Conservation (phyloP, 1,140 invertebrate genomes). For the Eulimnadia texana region DNA sequence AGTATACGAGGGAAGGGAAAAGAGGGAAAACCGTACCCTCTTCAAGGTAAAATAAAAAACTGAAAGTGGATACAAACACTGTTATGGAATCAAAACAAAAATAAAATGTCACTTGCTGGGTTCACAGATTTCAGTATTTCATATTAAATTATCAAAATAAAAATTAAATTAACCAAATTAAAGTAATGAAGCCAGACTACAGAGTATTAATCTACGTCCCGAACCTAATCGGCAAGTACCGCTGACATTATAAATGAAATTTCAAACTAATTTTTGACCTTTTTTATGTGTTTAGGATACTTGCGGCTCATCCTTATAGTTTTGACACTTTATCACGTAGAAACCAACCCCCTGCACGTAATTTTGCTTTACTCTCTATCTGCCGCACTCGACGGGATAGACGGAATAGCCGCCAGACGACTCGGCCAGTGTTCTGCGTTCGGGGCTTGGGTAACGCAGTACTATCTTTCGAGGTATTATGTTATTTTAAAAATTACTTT, state of each 20-base stretch:
- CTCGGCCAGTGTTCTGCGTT: constrained; percentile 18
- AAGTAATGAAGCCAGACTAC: neutral
- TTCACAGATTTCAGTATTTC: neutral
- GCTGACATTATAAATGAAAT: neutral
- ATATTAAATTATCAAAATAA: neutral
- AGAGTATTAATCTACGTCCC: constrained; percentile 18
- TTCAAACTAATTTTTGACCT: neutral
- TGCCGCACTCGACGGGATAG: constrained; percentile 18
- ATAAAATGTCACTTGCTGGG: neutral
- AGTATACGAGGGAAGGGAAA: neutral
- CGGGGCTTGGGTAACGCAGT: constrained; percentile 19
- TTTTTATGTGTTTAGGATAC: constrained; percentile 14
- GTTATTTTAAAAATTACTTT: neutral
- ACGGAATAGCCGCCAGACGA: constrained; percentile 19
- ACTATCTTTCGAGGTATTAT: neutral
- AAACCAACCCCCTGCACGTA: constrained; percentile 3
- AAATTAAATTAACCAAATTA: neutral
- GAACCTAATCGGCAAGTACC: constrained; percentile 18
- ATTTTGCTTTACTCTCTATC: constrained; percentile 14
- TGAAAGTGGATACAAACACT: neutral
- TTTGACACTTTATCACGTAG: neutral
- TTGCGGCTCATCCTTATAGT: constrained; percentile 13
- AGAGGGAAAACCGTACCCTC: neutral
- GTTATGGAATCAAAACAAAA: neutral
- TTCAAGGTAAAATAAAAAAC: neutral